Conservation (phyloP, 1,140 invertebrate genomes). For the Drosophila punjabiensis region DNA sequence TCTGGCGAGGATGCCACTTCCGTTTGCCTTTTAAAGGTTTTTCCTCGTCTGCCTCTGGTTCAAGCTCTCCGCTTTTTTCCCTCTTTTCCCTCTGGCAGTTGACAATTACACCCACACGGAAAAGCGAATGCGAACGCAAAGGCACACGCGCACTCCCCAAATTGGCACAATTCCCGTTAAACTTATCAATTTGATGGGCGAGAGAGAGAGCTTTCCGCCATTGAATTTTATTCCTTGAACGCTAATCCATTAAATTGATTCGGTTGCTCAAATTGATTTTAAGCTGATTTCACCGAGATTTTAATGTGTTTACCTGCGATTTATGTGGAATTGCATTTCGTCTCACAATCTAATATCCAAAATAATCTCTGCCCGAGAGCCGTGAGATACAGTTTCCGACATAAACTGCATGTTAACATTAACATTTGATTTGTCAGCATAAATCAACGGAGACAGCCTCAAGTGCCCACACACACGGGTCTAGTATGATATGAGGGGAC, state of each 20-base stretch:
- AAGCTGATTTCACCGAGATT: conserved; percentile 69
- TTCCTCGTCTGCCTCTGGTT: conserved; percentile 5
- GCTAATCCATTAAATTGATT: conserved; percentile 82
- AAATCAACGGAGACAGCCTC: conserved; percentile 63
- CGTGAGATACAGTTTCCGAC: conserved; percentile 52
- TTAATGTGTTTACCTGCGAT: conserved; percentile 64
- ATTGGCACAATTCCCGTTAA: conserved; percentile 80
- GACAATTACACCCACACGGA: conserved; percentile 48
- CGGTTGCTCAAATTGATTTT: conserved; percentile 75
- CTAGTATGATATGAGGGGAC: conserved; percentile 43
- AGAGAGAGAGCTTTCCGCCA: conserved; percentile 25
- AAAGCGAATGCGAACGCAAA: neutral
- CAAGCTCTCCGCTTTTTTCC: conserved; percentile 1
- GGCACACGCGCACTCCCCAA: conserved; percentile 42
- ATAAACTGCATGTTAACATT: conserved; percentile 67
- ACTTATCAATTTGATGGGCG: conserved; percentile 79
- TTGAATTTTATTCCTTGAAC: conserved; percentile 58
- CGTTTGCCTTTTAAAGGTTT: conserved; percentile 62
- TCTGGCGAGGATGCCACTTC: conserved; percentile 71
- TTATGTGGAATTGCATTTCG: conserved; percentile 53
- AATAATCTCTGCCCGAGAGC: conserved; percentile 26
- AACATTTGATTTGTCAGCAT: conserved; percentile 79
- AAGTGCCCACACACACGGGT: conserved; percentile 67
- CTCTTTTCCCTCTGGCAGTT: conserved; percentile 34
- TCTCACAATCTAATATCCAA: conserved; percentile 11